Percentiles rank a stretch among this genome's conserved stretches.
Evolutionary conservation across 2,888 invertebrate genomes (phyloP).

Genomic region (Cyclophora albipunctata): DNA sequence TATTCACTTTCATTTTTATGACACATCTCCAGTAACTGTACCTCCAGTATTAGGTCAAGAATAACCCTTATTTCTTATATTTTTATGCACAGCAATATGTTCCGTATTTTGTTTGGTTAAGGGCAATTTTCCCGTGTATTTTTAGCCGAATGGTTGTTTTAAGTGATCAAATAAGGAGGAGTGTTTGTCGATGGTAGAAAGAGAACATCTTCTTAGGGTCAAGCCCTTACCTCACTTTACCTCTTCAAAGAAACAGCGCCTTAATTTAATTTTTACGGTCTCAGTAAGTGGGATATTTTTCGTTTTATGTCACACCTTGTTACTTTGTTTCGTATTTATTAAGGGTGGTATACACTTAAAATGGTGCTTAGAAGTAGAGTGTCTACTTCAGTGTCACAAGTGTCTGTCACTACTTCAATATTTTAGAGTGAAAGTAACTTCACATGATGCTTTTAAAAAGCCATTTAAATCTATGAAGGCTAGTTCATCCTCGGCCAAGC

Average conservation of each 20-base stretch:
- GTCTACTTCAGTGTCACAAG: too few relatives aligned
- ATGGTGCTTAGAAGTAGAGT: too few relatives aligned
- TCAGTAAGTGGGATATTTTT: conserved; percentile 6
- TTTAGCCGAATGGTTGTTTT: conserved; percentile 7
- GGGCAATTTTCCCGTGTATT: background rate
- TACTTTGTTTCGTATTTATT: too few relatives aligned
- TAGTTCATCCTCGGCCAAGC: too few relatives aligned
- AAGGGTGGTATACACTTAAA: too few relatives aligned
- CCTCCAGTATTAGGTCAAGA: conserved; percentile 15
- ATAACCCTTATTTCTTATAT: conserved; percentile 1
- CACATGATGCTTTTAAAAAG: too few relatives aligned
- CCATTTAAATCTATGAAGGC: too few relatives aligned
- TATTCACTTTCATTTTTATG: conserved; percentile 11
- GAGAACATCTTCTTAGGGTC: conserved; percentile 11
- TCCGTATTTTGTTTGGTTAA: background rate
- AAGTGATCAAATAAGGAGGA: conserved; percentile 17
- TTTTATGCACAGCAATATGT: background rate
- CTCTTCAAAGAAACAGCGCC: conserved; percentile 20
- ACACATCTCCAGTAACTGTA: conserved; percentile 12
- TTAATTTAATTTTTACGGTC: conserved; percentile 30
- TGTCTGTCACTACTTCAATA: too few relatives aligned
- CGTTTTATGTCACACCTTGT: background rate
- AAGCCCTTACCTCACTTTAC: conserved; percentile 23
- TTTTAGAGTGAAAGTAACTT: too few relatives aligned
- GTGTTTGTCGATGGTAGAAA: conserved; percentile 17